These are phyloP conservation scores for Tachyglossus aculeatus DNA, from an alignment of 2,797 vertebrate genomes.

Conservation along the genomic window DNA sequence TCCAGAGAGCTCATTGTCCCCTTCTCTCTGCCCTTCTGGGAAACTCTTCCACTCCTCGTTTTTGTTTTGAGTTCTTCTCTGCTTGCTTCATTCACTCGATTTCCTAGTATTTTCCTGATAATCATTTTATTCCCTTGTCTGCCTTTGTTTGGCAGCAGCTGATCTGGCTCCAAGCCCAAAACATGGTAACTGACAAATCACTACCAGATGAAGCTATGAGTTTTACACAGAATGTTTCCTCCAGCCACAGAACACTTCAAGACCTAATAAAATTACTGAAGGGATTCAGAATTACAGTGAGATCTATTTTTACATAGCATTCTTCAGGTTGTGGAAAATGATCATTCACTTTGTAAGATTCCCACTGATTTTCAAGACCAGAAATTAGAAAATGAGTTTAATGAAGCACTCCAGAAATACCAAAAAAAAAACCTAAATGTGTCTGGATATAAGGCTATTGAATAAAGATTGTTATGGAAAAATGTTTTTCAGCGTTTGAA, in stretches of 20 bases:
- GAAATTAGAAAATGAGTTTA: slow-evolving; percentile 18
- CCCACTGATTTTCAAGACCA: slow-evolving; percentile 37
- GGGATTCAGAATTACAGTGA: slow-evolving; percentile 60
- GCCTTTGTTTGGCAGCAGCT: slow-evolving; percentile 73
- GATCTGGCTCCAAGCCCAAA: slow-evolving; percentile 75
- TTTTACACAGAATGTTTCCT: slow-evolving; percentile 74
- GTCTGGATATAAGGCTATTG: slow-evolving; percentile 7
- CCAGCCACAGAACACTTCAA: slow-evolving; percentile 60
- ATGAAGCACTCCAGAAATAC: slow-evolving; percentile 15
- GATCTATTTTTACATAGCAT: slow-evolving; percentile 53
- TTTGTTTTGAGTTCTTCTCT: slow-evolving; percentile 62
- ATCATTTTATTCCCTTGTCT: slow-evolving; percentile 76
- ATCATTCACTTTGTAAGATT: background rate
- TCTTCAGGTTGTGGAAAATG: slow-evolving; percentile 35
- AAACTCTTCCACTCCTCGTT: slow-evolving; percentile 36
- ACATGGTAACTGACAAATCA: slow-evolving; percentile 81
- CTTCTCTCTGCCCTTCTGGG: slow-evolving; percentile 31
- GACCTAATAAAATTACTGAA: slow-evolving; percentile 66
- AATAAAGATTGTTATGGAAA: slow-evolving; percentile 9
- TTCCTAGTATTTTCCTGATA: slow-evolving; percentile 70
- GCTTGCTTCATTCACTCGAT: slow-evolving; percentile 68
- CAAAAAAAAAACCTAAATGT: slow-evolving; percentile 8
- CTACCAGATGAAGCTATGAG: slow-evolving; percentile 80
- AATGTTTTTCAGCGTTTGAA: slow-evolving; percentile 5
- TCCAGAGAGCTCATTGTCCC: slow-evolving; percentile 10